phyloP scores from a whole-genome alignment of 2,888 invertebrate genomes.

The Cantharis rustica region DNA sequence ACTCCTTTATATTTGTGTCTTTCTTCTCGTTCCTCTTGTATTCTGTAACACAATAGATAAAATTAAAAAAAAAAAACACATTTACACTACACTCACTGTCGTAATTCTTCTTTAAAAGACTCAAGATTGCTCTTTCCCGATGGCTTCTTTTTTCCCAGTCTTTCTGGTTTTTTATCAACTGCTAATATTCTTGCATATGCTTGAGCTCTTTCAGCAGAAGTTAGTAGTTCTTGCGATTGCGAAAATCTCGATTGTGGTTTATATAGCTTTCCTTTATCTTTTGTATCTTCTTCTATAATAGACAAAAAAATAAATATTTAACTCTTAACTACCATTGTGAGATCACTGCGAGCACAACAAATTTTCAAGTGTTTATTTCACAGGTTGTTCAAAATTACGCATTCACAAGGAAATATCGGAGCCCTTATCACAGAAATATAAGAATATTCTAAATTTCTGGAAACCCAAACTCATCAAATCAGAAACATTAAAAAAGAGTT shows the following conservation, averaged over 20 bases:
- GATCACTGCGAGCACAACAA: too few relatives aligned
- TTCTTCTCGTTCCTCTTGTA: constrained; percentile 97
- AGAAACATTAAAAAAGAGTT: too few relatives aligned
- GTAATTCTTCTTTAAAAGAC: constrained; percentile 96
- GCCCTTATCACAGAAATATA: too few relatives aligned
- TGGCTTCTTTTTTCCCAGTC: constrained; percentile 70
- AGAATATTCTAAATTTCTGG: too few relatives aligned
- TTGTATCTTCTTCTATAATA: constrained; percentile 78
- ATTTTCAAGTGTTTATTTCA: too few relatives aligned
- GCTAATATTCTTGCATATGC: constrained; percentile 70
- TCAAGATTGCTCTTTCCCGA: constrained; percentile 95
- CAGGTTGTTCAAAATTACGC: too few relatives aligned
- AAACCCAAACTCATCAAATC: too few relatives aligned
- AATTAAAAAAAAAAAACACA: constrained; percentile 4
- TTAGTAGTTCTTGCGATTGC: constrained; percentile 58
- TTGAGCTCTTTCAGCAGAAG: constrained; percentile 69
- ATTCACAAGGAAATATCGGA: too few relatives aligned
- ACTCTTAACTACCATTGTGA: too few relatives aligned
- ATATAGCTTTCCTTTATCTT: constrained; percentile 89
- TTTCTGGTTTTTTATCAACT: constrained; percentile 69
- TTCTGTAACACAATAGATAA: constrained; percentile 67
- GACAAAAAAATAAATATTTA: neutral
- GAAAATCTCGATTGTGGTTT: constrained; percentile 83
- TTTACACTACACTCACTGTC: constrained; percentile 71
- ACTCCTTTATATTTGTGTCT: constrained; percentile 88